Evolutionary conservation across 30 jellyfish, hydroid and myxozoan species (phyloP).

Genomic region (Aurelia aurita): DNA sequence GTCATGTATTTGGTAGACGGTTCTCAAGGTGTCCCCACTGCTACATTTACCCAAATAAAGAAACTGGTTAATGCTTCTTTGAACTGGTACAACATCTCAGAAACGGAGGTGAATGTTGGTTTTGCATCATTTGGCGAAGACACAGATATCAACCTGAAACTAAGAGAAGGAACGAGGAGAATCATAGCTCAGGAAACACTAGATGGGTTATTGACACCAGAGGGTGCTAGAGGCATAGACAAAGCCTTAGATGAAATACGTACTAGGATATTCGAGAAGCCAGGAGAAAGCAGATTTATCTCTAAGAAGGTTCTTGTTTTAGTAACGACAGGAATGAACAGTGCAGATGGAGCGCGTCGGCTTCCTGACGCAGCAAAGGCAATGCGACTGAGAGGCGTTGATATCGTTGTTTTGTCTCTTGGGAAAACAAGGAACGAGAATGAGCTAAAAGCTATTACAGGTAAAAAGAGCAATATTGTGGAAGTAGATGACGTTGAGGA

Average conservation of each 20-base stretch:
- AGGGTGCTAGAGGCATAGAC: constrained; percentile 75
- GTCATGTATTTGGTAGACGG: constrained; percentile 38
- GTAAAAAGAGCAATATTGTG: constrained; percentile 9
- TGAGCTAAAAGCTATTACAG: constrained; percentile 22
- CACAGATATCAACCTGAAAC: constrained; percentile 12
- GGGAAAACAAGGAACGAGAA: constrained; percentile 43
- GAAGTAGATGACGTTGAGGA: constrained; percentile 15
- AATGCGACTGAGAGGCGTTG: constrained; percentile 39
- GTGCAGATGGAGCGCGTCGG: constrained; percentile 37
- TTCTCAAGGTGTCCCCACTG: constrained; percentile 5
- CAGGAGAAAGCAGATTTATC: constrained; percentile 29
- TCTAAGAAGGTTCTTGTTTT: constrained; percentile 67
- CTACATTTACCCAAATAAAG: constrained; percentile 16
- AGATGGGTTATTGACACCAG: constrained; percentile 16
- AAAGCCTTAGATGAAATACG: constrained; percentile 49
- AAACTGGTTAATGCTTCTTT: constrained; percentile 25
- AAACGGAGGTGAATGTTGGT: constrained; percentile 3
- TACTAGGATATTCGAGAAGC: constrained; percentile 26
- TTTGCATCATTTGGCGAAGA: constrained; percentile 17
- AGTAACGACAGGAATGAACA: constrained; percentile 73
- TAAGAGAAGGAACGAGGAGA: constrained; percentile 42
- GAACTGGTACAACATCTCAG: constrained; percentile 22
- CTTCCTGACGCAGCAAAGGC: constrained; percentile 44
- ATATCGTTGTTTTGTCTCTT: constrained; percentile 58
- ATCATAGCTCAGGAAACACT: constrained; percentile 1